Base-by-base conservation (phyloP, 2,113 vertebrate genomes). In the Mus spicilegus region DNA sequence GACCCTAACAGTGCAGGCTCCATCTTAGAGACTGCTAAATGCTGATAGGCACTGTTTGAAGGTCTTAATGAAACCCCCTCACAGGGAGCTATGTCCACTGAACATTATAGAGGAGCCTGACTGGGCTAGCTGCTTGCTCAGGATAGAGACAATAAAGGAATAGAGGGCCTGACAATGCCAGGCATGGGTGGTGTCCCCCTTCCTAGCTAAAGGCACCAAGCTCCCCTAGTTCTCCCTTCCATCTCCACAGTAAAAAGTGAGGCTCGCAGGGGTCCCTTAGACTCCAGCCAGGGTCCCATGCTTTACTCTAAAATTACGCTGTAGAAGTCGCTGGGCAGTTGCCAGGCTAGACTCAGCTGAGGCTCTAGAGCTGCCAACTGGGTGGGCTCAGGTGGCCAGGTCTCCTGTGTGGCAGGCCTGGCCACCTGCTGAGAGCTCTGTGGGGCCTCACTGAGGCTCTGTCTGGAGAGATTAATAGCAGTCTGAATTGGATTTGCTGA, bases 401-500 rank as follows among this genome's bases (percentile, higher is more conserved):
- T 54, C n/a, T 93, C 82, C 22, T 14, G 13, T 1, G 4, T 30
- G n/a, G 65, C 3, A 3, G 54, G 8, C 13, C 20, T 3, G 70
- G 87, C 46, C 0, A 11, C 11, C 20, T 36, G 89, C 36, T 0
- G 0, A 70, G 91, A 58, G 56, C 49, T 95, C 46, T 13, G 3
- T 61, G 89, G 91, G 86, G 72, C 95, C n/a, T 7, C 0, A 30
- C 67, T 0, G 7, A 91, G 8, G 72, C 92, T 91, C 63, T 78
- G 0, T 65, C 17, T 0, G 67, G 78, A 84, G 87, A 63, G 92
- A 19, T 95, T 89, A 70, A 72, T 86, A 67, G 51, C 69, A 3
- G 5, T 76, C 63, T 49, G 97, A 87, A 96, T 93, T 96, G 97
- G 97, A 89, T 97, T 97, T 65, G 80, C 28, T 4, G 13, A 8